These are phyloP conservation scores for Ormyrus labotus DNA, from an alignment of 2,888 invertebrate species.

Conservation along the genomic window DNA sequence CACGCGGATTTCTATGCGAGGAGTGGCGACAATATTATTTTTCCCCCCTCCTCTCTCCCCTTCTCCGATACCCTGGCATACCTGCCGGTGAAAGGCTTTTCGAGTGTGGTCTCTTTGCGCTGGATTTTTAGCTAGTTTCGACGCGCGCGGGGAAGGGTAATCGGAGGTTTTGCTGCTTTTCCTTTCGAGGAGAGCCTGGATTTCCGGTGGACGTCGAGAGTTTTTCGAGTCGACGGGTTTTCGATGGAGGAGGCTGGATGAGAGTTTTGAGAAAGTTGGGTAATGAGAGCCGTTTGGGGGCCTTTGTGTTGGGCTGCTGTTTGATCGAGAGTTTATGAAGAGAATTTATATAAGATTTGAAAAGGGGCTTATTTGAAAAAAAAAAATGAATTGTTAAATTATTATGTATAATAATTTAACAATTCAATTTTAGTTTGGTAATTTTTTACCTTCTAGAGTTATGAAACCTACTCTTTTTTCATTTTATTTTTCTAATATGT, in stretches of 20 bases:
- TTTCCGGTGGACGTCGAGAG: background rate
- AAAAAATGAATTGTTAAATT: too few relatives aligned
- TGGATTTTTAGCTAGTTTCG: constrained; percentile 20
- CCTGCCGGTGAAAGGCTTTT: constrained; percentile 37
- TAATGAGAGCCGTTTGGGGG: background rate
- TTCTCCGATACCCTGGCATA: background rate
- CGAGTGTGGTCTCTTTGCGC: background rate
- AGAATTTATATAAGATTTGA: too few relatives aligned
- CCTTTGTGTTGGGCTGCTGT: background rate
- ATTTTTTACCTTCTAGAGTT: too few relatives aligned
- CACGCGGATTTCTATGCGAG: constrained; percentile 42
- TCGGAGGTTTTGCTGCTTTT: background rate
- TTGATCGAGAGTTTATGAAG: too few relatives aligned
- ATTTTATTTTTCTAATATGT: too few relatives aligned
- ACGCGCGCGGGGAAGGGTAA: background rate
- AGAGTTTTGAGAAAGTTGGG: constrained; percentile 10
- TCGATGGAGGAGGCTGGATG: background rate
- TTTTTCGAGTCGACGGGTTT: background rate
- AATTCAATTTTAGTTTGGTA: too few relatives aligned
- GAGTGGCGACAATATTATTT: constrained; percentile 52
- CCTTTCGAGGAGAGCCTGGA: background rate
- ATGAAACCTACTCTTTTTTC: too few relatives aligned
- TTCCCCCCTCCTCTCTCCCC: background rate
- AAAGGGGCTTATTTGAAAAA: too few relatives aligned
- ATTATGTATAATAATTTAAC: too few relatives aligned